Conservation (phyloP, 2,888 invertebrate genomes). For the Ptychoptera contaminata region DNA sequence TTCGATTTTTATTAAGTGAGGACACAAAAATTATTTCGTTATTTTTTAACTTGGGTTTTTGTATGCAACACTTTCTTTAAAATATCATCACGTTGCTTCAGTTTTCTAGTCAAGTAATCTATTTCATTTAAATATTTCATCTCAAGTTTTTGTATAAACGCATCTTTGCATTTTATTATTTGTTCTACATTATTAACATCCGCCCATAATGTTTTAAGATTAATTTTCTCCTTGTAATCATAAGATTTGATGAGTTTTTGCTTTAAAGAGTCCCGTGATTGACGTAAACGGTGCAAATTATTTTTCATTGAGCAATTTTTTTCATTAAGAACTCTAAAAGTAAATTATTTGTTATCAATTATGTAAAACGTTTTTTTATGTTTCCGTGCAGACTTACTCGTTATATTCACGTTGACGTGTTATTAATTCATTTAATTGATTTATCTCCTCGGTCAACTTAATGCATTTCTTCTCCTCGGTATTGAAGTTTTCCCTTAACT, state of each 20-base stretch:
- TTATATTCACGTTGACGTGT: slow-evolving; percentile 12
- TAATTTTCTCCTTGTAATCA: slow-evolving; percentile 27
- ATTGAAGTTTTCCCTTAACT: slow-evolving; percentile 11
- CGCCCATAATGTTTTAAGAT: slow-evolving; percentile 24
- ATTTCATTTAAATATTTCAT: slow-evolving; percentile 23
- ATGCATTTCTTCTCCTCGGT: slow-evolving; percentile 9
- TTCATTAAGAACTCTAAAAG: slow-evolving; percentile 10
- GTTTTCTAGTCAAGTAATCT: slow-evolving; percentile 21
- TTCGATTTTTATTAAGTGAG: too few relatives aligned
- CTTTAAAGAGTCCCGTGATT: slow-evolving; percentile 24
- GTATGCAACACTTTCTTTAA: slow-evolving; percentile 16
- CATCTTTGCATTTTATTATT: slow-evolving; percentile 28
- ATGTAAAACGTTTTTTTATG: too few relatives aligned
- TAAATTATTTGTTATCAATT: too few relatives aligned
- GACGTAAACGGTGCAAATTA: slow-evolving; percentile 21
- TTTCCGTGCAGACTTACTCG: slow-evolving; percentile 7
- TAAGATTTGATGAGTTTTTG: slow-evolving; percentile 24
- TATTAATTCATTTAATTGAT: slow-evolving; percentile 15
- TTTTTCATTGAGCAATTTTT: slow-evolving; percentile 17
- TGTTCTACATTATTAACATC: slow-evolving; percentile 25
- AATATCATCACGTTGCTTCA: slow-evolving; percentile 29
- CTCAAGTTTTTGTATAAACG: slow-evolving; percentile 26
- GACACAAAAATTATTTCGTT: too few relatives aligned
- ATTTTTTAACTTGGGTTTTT: background rate
- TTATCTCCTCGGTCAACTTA: slow-evolving; percentile 13